A percentile compares a stretch with the other conserved stretches of the same genome.
Conservation (phyloP, 1,140 invertebrate genomes). For the Drosophila insularis region DNA sequence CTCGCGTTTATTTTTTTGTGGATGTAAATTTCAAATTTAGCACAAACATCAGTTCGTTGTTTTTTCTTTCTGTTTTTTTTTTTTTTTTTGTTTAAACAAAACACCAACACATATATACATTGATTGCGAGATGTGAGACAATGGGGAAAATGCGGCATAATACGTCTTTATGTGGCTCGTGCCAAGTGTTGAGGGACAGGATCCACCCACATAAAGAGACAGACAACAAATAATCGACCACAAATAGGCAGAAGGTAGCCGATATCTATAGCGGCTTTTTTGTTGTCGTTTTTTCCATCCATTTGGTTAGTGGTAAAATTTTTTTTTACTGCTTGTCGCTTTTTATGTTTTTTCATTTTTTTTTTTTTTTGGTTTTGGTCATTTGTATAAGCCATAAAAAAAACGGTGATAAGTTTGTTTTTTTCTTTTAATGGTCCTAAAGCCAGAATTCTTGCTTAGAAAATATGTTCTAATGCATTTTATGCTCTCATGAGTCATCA, state of each 20-base stretch:
- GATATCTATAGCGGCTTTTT: slow-evolving; percentile 33
- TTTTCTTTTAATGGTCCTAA: slow-evolving; percentile 9
- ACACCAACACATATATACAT: background rate
- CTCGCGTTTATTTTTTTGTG: background rate
- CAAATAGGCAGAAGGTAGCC: background rate
- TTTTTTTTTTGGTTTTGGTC: slow-evolving; percentile 26
- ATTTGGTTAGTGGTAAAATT: slow-evolving; percentile 38
- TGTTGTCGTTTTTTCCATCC: slow-evolving; percentile 59
- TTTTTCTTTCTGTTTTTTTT: background rate
- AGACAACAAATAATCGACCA: background rate
- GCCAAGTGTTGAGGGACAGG: slow-evolving; percentile 15
- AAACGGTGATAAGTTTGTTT: slow-evolving; percentile 45
- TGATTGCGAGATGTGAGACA: background rate
- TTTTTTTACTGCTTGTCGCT: slow-evolving; percentile 60
- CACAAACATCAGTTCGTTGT: slow-evolving; percentile 7
- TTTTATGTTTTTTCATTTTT: slow-evolving; percentile 19
- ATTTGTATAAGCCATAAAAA: slow-evolving; percentile 55
- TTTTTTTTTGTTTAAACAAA: slow-evolving; percentile 24
- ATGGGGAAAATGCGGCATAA: background rate
- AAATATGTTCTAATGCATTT: slow-evolving; percentile 7
- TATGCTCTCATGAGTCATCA: slow-evolving; percentile 34
- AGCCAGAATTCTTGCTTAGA: background rate
- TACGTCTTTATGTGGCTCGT: slow-evolving; percentile 26
- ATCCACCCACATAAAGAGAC: background rate
- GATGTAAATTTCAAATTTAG: slow-evolving; percentile 48